phyloP scores from a whole-genome alignment of 2,797 vertebrate genomes.

The Microctenopoma steveboyesi region DNA sequence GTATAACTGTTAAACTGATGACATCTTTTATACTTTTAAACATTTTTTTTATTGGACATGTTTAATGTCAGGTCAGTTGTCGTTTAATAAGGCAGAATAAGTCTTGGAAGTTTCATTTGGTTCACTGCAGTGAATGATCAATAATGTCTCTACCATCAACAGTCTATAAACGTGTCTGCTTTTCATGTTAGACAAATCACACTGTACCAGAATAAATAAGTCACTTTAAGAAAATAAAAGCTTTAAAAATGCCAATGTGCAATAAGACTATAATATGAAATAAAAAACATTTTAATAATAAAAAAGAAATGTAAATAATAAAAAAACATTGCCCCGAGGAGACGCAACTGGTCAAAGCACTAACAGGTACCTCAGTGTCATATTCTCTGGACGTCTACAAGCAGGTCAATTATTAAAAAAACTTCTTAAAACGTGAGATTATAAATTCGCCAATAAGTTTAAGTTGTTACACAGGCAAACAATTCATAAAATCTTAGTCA shows the following conservation, averaged over 20 bases:
- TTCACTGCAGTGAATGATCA: not conserved
- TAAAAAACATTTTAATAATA: not conserved
- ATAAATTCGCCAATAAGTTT: constrained; percentile 17
- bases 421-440: not conserved
- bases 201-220: not conserved
- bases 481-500: constrained; percentile 39
- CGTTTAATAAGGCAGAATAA: not conserved
- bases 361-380: not conserved
- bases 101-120: not conserved
- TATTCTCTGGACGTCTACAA: constrained; percentile 1
- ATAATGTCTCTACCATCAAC: not conserved
- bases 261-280: not conserved
- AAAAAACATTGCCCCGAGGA: not conserved
- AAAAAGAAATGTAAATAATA: not conserved
- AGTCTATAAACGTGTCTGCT: not conserved
- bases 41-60: not conserved
- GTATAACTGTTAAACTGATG: not conserved
- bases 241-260: not conserved
- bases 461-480: constrained; percentile 15
- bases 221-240: not conserved
- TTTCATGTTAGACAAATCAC: not conserved
- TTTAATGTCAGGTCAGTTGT: not conserved
- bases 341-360: not conserved
- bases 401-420: constrained; percentile 10
- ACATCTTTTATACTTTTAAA: too few relatives aligned